phyloP scores from a whole-genome alignment of 2,797 vertebrate genomes.

The Margarornis squamiger region DNA sequence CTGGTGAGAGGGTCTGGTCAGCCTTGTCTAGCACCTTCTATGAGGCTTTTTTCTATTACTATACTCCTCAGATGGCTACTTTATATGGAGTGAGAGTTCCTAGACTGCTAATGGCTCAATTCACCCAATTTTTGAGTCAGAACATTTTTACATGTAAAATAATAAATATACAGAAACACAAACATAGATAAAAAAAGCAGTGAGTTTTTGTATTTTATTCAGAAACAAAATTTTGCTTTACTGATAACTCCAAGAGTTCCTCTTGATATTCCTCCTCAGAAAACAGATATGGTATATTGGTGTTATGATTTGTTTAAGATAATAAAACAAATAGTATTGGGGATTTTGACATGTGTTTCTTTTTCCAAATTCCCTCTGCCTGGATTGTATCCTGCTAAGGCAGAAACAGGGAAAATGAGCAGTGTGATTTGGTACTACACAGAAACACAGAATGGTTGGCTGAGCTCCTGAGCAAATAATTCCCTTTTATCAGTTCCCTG shows the following conservation, averaged over 20 bases:
- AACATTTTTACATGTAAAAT: not conserved
- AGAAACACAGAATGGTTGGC: not conserved
- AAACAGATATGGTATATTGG: not conserved
- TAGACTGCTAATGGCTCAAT: not conserved
- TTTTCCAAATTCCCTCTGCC: not conserved
- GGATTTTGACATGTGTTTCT: not conserved
- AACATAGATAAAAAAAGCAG: fast-evolving
- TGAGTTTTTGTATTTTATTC: not conserved
- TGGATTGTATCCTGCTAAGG: not conserved
- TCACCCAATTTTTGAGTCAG: not conserved
- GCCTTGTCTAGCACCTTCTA: not conserved
- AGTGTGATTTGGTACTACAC: not conserved
- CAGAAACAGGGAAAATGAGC: not conserved
- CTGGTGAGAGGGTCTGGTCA: not conserved
- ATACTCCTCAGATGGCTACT: not conserved
- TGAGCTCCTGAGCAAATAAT: not conserved
- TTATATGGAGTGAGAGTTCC: not conserved
- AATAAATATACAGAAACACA: not conserved
- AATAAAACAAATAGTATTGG: not conserved
- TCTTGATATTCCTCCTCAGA: not conserved
- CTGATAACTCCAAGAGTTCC: not conserved
- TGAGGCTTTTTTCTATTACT: not conserved
- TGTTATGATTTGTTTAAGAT: not conserved
- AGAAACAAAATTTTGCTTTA: not conserved
- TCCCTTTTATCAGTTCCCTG: not conserved